Conservation (phyloP, 1,140 invertebrate genomes). For the Ericerus pela region DNA sequence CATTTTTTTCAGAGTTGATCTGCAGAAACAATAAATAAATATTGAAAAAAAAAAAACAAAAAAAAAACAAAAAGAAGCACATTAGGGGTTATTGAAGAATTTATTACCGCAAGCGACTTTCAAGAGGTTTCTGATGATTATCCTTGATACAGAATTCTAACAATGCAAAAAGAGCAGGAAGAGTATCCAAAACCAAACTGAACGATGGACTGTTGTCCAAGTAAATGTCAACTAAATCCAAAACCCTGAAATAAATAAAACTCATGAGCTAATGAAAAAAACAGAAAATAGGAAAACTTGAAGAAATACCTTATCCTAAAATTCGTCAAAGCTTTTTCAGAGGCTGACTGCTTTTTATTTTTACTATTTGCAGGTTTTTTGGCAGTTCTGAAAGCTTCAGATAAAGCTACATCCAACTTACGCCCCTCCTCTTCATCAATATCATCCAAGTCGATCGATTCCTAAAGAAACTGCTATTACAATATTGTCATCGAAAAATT, state of each 20-base stretch:
- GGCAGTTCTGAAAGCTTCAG: constrained; percentile 44
- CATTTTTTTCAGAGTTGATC: constrained; percentile 42
- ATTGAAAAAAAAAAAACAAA: neutral
- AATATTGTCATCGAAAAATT: neutral
- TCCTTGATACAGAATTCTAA: constrained; percentile 52
- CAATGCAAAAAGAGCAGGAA: constrained; percentile 44
- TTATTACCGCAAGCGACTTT: constrained; percentile 36
- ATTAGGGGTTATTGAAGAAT: too few species aligned
- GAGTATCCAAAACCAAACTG: constrained; percentile 46
- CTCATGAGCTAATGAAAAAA: too few species aligned
- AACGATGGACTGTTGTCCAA: constrained; percentile 47
- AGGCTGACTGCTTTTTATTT: neutral
- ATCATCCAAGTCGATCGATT: constrained; percentile 58
- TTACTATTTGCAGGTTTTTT: neutral
- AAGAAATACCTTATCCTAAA: constrained; percentile 17
- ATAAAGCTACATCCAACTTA: constrained; percentile 49
- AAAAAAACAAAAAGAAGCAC: too few species aligned
- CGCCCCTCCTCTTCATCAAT: constrained; percentile 59
- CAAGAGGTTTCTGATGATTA: constrained; percentile 47
- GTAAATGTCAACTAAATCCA: constrained; percentile 55
- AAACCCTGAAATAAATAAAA: constrained; percentile 49
- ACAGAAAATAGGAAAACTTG: too few species aligned
- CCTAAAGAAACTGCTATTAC: constrained; percentile 26
- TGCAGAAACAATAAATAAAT: neutral
- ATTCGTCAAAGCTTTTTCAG: constrained; percentile 7